Evolutionary conservation across 30 jellyfish, hydroid and myxozoan species (phyloP), one percentile per base, ranked within the genome.

Genomic region (Nemopilema nomurai): DNA sequence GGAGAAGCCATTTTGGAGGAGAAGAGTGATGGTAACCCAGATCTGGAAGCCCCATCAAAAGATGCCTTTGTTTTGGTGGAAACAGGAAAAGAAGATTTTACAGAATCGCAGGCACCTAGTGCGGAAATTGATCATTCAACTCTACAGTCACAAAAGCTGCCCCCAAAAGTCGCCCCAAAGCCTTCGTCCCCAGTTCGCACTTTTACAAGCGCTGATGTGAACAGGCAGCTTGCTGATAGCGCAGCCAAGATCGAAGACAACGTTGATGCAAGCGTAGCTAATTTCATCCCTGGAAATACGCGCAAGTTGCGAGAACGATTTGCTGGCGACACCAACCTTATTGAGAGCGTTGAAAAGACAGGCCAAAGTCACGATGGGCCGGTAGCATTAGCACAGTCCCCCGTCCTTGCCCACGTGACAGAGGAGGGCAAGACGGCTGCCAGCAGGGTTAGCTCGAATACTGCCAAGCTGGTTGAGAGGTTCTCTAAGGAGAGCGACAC

Each of bases 101-200:
- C n/a, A n/a, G n/a, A n/a, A n/a, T n/a, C n/a, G n/a, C n/a, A 3
- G 57, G 57, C 57, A 41, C 57, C 57, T 3, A 41, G 57, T 41
- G 57, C 13, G 13, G 57, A 41, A 41, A 41, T 13, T 41, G 6
- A 3, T 41, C 6, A 3, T 41, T 41, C 57, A 13, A 41, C 9
- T 41, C 57, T 13, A 41, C 57, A 41, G 20, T 16, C 79, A 20
- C 77, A 20, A 70, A 82, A 82, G 62, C 31, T 31, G 25, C 51
- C 79, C n/a, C 91, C 91, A 16, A 69, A 16, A 28, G 91, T 82
- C 29, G 91, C 91, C 9, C 91, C 91, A 64, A 82, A 82, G 53
- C 91, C 91, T 1, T 51, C 53, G 19, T 67, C 84, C 32, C 84
- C 91, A 20, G 74, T 23, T 74, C 26, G 50, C 17, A 67, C 33